Conservation (phyloP, 2,888 invertebrate species). For the Lasioglossum oenotherae region DNA sequence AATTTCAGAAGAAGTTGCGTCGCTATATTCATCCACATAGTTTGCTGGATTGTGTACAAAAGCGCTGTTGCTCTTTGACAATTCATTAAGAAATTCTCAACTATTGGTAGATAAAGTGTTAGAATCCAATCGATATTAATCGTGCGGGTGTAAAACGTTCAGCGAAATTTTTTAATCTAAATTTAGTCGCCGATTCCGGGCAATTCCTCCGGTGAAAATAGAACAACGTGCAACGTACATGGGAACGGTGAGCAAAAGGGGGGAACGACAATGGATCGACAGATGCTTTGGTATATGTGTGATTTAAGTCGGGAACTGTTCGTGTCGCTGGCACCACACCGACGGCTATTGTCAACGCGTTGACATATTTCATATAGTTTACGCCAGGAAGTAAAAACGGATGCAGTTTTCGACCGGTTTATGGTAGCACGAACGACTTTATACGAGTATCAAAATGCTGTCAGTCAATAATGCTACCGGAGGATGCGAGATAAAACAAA, state of each 20-base stretch:
- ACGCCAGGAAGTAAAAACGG: constrained; percentile 40
- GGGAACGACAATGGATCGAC: constrained; percentile 41
- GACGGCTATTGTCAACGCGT: constrained; percentile 49
- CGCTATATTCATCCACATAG: too few relatives aligned
- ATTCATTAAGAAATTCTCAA: neutral
- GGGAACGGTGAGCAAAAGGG: constrained; percentile 37
- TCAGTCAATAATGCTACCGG: neutral
- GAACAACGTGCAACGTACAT: constrained; percentile 23
- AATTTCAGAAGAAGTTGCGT: too few relatives aligned
- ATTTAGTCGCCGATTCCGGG: constrained; percentile 19
- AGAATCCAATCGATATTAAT: neutral
- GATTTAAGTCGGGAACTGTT: constrained; percentile 42
- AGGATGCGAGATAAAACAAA: neutral
- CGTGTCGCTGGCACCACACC: constrained; percentile 29
- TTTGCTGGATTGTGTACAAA: too few relatives aligned
- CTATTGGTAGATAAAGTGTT: neutral
- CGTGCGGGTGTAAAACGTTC: neutral
- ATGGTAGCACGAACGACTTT: constrained; percentile 1
- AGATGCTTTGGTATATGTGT: constrained; percentile 40
- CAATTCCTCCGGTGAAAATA: constrained; percentile 35
- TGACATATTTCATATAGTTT: constrained; percentile 49
- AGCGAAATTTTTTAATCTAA: neutral
- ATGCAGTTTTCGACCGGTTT: constrained; percentile 38
- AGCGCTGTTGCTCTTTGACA: neutral
- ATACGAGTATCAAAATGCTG: constrained; percentile 13